Base-by-base conservation (phyloP, 2,113 vertebrate genomes). In the Pelodiscus sinensis region DNA sequence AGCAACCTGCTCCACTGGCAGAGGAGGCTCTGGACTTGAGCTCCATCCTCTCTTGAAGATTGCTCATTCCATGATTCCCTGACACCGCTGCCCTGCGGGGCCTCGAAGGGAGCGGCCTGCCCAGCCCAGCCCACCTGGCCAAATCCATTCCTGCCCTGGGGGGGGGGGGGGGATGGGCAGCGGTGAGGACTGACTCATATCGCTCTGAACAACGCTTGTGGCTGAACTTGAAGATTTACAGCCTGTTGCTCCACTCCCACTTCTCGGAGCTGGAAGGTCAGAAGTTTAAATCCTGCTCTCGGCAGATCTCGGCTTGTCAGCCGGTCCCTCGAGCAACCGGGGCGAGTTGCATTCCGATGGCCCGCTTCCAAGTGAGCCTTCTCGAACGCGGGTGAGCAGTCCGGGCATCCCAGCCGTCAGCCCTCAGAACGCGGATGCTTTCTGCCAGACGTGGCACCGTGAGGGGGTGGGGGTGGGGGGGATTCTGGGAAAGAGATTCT, bases 231-330 rank as follows among this genome's bases (percentile, higher is more conserved):
- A 81, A 75, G 81, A 87, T 95, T 89, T 79, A 57, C 55, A 79
- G 65, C n/a, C 18, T 8, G 52, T 92, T 6, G 82, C 25, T 75
- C 60, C 44, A 35, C 29, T 31, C 57, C n/a, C 6, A 55, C 11
- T 84, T 88, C 24, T 24, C 22, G 13, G 35, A 82, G 24, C 81
- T 86, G 81, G 62, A 79, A 94, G 92, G 87, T 88, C 80, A 89
- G 77, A 80, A 85, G 60, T 92, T 94, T 82, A 95, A 90, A 79
- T 82, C 71, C 79, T 84, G 31, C 51, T 92, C 89, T 93, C 62
- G 85, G 35, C 83, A 85, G 15, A 38, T 86, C 82, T 57, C 19
- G 58, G 62, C 55, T 65, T 88, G 60, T 56, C 79, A 82, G 78
- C 56, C 25, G 79, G 62, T 68, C 60, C 60, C 84, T 3, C 6